A percentile compares a stretch with the other conserved stretches of the same genome.
These are phyloP conservation scores for Sarcophaga caerulescens DNA, from an alignment of 2,888 invertebrate genomes.

Conservation along the genomic window DNA sequence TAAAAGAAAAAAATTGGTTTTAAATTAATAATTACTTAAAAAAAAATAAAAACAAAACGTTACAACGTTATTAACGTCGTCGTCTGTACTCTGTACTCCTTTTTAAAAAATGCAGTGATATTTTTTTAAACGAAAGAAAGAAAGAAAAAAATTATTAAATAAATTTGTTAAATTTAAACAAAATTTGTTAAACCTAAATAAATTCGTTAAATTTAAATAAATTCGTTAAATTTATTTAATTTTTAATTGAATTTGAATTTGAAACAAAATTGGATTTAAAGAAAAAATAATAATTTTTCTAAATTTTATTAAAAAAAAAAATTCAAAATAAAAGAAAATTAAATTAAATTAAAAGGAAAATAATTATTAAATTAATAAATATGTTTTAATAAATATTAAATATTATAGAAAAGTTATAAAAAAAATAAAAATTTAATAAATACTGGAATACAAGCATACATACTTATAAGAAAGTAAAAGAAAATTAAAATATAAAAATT, in stretches of 20 bases:
- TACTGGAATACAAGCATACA: conserved; percentile 38
- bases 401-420: conserved; percentile 17
- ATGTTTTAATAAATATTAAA: conserved; percentile 4
- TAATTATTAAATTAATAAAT: not conserved
- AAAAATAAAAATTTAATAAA: conserved; percentile 28
- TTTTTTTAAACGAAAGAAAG: conserved; percentile 33
- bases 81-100: conserved; percentile 16
- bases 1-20: conserved; percentile 16
- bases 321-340: not conserved
- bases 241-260: conserved; percentile 4
- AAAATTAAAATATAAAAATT: not conserved
- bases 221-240: conserved; percentile 20
- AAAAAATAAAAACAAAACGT: conserved; percentile 27
- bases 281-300: not conserved
- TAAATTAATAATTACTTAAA: conserved; percentile 4
- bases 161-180: not conserved
- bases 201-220: no score
- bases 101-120: conserved; percentile 56
- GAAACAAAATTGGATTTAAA: not conserved
- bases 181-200: not conserved
- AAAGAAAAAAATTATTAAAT: not conserved
- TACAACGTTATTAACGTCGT: conserved; percentile 1
- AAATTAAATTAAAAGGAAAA: not conserved
- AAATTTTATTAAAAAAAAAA: conserved; percentile 10
- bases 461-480: conserved; percentile 23